Evolutionary conservation across 2,888 invertebrate genomes (phyloP).

Genomic region (Geotrupes spiniger): DNA sequence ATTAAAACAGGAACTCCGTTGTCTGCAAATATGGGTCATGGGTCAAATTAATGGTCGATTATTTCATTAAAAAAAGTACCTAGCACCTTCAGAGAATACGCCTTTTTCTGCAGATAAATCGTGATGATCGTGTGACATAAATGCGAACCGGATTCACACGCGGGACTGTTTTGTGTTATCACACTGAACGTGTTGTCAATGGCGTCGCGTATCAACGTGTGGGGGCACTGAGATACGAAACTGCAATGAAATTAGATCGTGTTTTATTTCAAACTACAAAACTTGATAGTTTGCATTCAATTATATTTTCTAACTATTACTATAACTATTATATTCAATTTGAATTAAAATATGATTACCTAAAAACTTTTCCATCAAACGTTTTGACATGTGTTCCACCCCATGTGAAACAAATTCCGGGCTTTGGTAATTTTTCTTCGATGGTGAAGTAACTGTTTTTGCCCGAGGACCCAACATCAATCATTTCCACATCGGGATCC

Average conservation of each 20-base stretch:
- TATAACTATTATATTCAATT: constrained; percentile 5
- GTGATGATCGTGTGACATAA: constrained; percentile 56
- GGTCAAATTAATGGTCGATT: neutral
- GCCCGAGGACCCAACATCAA: no score
- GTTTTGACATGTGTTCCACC: constrained; percentile 78
- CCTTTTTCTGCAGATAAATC: constrained; percentile 69
- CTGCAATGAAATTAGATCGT: constrained; percentile 52
- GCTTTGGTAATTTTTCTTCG: constrained; percentile 52
- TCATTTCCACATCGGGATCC: no score
- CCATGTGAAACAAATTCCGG: constrained; percentile 78
- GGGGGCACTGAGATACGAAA: constrained; percentile 74
- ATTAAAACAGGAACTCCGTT: constrained; percentile 36
- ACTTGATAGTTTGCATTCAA: no score
- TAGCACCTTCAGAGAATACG: constrained; percentile 58
- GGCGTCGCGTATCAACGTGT: constrained; percentile 69
- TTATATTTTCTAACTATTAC: no score
- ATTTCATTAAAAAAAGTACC: constrained; percentile 40
- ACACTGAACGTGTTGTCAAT: constrained; percentile 70
- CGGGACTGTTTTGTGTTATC: constrained; percentile 55
- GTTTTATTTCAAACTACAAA: no score
- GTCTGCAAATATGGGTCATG: constrained; percentile 23
- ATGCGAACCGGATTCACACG: constrained; percentile 53
- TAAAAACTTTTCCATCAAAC: constrained; percentile 77
- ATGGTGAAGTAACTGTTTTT: constrained; percentile 17
- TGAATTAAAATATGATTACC: constrained; percentile 47